Conservation (phyloP, 2,888 invertebrate species). For the Dryococelus australis region DNA sequence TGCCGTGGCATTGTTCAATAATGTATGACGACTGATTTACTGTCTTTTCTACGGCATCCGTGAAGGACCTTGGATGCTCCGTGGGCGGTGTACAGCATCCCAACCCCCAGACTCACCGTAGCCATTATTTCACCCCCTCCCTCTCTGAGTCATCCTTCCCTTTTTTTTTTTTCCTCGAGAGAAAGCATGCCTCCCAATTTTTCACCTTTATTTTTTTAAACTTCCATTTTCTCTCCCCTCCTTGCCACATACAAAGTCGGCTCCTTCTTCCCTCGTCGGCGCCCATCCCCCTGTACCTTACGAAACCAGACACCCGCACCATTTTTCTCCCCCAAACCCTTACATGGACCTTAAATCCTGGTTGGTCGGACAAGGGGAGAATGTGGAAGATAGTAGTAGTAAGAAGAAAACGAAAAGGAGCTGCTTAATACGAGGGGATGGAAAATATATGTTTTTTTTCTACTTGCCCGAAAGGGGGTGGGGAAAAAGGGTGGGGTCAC, state of each 20-base stretch:
- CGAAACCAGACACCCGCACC: background rate
- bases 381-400: background rate
- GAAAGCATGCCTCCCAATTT: background rate
- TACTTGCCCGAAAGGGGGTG: background rate
- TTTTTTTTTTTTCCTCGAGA: background rate
- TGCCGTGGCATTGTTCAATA: constrained; percentile 37
- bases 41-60: background rate
- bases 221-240: constrained; percentile 16
- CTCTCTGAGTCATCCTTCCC: background rate
- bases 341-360: background rate
- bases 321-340: background rate
- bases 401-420: background rate
- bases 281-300: background rate
- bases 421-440: constrained; percentile 1
- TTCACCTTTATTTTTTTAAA: constrained; percentile 10
- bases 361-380: background rate
- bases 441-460: background rate
- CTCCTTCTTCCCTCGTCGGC: background rate
- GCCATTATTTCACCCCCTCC: no score
- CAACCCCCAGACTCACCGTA: background rate
- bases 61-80: background rate
- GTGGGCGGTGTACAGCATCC: background rate
- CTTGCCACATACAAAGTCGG: background rate
- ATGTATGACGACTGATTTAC: constrained; percentile 32
- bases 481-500: background rate